Conservation (phyloP, 2,888 invertebrate genomes). For the Palloptera scutellata region DNA sequence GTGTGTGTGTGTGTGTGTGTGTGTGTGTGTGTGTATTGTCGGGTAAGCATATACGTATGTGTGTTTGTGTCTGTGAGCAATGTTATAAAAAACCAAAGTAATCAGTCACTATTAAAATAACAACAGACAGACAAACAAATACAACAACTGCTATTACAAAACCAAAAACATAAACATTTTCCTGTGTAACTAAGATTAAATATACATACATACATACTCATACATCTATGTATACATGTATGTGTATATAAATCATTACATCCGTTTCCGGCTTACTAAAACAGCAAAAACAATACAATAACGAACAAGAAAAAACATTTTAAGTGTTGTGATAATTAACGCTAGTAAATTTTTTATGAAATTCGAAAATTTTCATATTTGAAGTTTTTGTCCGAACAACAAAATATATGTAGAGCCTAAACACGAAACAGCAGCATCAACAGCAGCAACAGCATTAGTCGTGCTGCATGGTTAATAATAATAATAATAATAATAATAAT, state of each 20-base stretch:
- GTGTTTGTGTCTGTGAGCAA: neutral
- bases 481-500: too few species aligned
- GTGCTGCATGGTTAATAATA: too few species aligned
- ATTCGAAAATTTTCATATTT: too few species aligned
- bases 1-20: neutral
- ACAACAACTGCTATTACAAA: neutral
- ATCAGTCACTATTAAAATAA: conserved; percentile 3
- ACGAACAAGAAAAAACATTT: too few species aligned
- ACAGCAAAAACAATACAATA: neutral
- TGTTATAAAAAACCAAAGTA: neutral
- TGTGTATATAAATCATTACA: conserved; percentile 20
- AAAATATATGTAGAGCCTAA: too few species aligned
- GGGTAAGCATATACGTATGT: neutral
- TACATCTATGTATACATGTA: too few species aligned
- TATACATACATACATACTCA: neutral
- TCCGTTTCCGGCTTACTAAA: conserved; percentile 22
- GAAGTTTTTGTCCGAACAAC: too few species aligned
- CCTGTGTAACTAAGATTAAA: neutral
- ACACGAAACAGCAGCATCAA: too few species aligned
- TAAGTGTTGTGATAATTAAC: too few species aligned
- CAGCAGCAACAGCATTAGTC: too few species aligned
- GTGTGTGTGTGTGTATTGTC: neutral
- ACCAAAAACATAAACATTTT: neutral
- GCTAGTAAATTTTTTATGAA: too few species aligned
- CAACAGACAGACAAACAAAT: neutral